Evolutionary conservation across 2,888 invertebrate genomes (phyloP).

Genomic region (Meghimatium bilineatum): DNA sequence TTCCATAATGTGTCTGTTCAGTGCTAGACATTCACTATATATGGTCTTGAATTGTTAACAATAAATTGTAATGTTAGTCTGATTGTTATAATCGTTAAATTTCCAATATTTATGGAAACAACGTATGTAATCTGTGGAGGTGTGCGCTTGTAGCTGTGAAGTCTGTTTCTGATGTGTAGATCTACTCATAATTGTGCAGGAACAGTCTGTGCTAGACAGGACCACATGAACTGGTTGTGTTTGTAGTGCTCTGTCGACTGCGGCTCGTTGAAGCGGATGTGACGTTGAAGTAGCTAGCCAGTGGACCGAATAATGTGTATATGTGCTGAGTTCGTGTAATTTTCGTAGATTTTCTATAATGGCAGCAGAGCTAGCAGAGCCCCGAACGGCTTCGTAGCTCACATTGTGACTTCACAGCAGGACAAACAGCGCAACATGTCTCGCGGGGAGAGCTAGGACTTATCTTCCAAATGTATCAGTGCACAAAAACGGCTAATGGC

Average conservation of each 20-base stretch:
- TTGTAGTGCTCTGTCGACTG: not conserved
- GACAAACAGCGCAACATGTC: not conserved
- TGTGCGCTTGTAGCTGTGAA: not conserved
- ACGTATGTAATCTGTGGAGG: not conserved
- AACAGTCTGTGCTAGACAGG: not conserved
- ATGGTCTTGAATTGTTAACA: not conserved
- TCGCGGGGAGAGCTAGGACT: not conserved
- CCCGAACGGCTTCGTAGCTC: not conserved
- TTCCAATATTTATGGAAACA: not conserved
- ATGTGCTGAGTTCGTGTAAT: not conserved
- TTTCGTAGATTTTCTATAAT: no score
- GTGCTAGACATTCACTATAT: not conserved
- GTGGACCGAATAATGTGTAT: not conserved
- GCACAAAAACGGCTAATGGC: not conserved
- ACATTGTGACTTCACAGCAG: not conserved
- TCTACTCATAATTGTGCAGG: not conserved
- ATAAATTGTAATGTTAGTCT: not conserved
- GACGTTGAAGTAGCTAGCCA: not conserved
- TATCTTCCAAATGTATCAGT: not conserved
- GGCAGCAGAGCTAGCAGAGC: not conserved
- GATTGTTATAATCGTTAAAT: not conserved
- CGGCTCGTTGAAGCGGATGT: not conserved
- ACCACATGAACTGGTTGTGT: not conserved
- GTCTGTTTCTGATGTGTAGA: not conserved
- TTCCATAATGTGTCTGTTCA: slow-evolving; percentile 24